Percentiles rank a stretch among this genome's conserved stretches.
Evolutionary conservation across 2,797 vertebrate genomes (phyloP).

Genomic region (Nyctibius grandis): DNA sequence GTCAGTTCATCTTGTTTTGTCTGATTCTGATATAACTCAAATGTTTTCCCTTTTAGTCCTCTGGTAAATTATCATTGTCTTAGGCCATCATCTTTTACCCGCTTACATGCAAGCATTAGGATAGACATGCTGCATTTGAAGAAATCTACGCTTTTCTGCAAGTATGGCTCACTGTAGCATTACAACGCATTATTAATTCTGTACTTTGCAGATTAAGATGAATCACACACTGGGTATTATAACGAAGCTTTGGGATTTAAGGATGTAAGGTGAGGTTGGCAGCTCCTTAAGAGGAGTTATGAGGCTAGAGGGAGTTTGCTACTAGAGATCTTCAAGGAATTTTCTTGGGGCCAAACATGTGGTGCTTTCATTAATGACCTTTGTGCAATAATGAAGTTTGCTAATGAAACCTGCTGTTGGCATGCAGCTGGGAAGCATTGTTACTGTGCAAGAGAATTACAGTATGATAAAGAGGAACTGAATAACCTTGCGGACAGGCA

Average conservation of each 20-base stretch:
- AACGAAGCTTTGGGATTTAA: not conserved
- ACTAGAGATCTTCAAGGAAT: not conserved
- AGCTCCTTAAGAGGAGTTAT: not conserved
- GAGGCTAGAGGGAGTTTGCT: not conserved
- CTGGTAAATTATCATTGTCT: not conserved
- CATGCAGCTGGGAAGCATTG: not conserved
- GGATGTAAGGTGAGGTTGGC: not conserved
- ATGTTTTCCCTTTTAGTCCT: not conserved
- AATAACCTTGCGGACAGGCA: conserved; percentile 23
- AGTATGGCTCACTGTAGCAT: not conserved
- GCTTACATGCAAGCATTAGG: not conserved
- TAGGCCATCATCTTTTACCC: not conserved
- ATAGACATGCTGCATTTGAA: not conserved
- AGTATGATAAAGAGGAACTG: not conserved
- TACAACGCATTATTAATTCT: not conserved
- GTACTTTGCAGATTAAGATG: not conserved
- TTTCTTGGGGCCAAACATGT: not conserved
- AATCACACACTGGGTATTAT: not conserved
- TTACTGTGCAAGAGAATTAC: not conserved
- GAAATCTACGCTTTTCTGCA: not conserved
- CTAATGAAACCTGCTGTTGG: conserved; percentile 17
- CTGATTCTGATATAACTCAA: not conserved
- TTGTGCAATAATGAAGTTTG: not conserved
- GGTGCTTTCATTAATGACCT: not conserved
- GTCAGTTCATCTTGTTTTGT: not conserved